Base-by-base conservation (phyloP, 2,888 invertebrate genomes). In the Xanthia icteritia region DNA sequence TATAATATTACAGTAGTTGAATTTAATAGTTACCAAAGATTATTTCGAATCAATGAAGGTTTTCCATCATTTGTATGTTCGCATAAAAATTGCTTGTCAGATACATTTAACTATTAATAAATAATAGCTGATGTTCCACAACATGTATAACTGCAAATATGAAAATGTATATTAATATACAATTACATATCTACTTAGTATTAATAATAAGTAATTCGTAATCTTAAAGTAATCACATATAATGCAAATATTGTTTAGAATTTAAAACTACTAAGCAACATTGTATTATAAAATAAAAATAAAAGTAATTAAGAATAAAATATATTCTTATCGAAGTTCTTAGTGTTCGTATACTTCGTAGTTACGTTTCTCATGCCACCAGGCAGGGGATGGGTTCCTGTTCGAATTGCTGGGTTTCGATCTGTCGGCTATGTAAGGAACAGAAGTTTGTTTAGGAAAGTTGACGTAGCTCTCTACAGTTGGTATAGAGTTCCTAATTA, bases 301-400 rank as follows among this genome's bases (percentile, higher is more conserved):
- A 4, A 78, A 64, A 65, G 17, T 70, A 76, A 39, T 74, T 72
- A 67, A 36, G 39, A 67, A 65, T 61, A 48, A 36, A 58, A 66
- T 58, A 36, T 72, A 39, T 76, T 73, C 11, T 39, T 48, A 67
- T 71, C 58, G 54, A 60, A 64, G 61, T 80, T 76, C 11, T 90
- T 85, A 88, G 58, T 83, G 79, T 88, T 94, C 93, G 79, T 88
- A 90, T 56, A 94, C 90, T 76, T 93, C 86, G 81, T 94, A 94
- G 64, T 90, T 82, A 74, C 79, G 72, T 72, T 90, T 92, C 13
- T 88, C 73, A 31, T 83, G 77, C 92, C 93, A 94, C 94, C 93
- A 95, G 6, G 88, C 0, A 5, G 81, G 61, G 5, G 13, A 6
- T 23, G 54, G 89, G 51, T 80, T 88, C 42, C 79, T 90, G 58